Evolutionary conservation across 2,113 vertebrate genomes (phyloP).

Genomic region (Terrapene triunguis): DNA sequence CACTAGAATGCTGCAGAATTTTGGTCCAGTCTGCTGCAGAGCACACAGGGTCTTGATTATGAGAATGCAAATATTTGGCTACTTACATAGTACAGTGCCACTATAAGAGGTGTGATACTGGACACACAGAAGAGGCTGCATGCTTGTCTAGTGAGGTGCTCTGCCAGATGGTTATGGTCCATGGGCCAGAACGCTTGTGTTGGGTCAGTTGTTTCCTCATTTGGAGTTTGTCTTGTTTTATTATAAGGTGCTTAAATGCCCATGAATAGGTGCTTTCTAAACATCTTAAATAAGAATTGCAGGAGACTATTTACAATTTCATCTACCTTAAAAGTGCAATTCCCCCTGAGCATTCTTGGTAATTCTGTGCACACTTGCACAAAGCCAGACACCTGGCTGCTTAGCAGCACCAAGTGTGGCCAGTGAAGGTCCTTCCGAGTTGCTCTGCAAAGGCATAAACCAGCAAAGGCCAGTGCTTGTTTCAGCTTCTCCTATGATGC

Average conservation of each 20-base stretch:
- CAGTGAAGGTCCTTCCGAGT: accelerated
- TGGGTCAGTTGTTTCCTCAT: conserved; percentile 6
- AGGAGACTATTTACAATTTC: neutral
- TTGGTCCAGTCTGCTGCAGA: neutral
- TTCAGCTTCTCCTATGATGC: neutral
- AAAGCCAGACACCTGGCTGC: neutral
- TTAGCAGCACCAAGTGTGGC: neutral
- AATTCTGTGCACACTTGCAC: neutral
- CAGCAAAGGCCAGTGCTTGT: neutral
- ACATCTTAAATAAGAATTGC: neutral
- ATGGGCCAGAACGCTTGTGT: conserved; percentile 40
- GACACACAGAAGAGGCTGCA: neutral
- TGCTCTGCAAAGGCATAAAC: neutral
- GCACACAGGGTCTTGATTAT: neutral
- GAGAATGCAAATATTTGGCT: neutral
- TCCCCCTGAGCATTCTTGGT: neutral
- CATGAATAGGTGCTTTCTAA: neutral
- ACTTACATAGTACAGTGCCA: neutral
- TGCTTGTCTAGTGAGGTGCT: neutral
- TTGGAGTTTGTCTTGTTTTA: neutral
- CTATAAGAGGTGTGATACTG: neutral
- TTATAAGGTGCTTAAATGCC: neutral
- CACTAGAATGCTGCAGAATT: conserved; percentile 6
- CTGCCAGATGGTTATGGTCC: accelerated
- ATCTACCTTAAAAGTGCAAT: neutral